phyloP scores from a whole-genome alignment of 2,797 vertebrate species.

The Sebastes variabilis region DNA sequence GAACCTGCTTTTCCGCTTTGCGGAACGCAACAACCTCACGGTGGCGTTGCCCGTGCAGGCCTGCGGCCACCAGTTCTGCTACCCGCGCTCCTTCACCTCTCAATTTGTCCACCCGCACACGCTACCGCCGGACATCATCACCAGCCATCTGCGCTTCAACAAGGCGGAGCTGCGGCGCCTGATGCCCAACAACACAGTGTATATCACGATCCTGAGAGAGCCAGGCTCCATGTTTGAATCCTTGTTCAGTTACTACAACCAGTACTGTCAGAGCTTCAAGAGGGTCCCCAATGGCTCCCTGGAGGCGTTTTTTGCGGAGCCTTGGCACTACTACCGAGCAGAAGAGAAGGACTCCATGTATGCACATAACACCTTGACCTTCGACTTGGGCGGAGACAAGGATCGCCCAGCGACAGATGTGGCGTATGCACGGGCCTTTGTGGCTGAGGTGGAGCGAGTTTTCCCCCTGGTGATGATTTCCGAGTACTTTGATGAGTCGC shows the following conservation, averaged over 20 bases:
- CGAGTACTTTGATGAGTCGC: constrained; percentile 90
- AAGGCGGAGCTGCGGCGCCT: constrained; percentile 78
- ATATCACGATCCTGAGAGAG: constrained; percentile 89
- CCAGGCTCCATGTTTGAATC: constrained; percentile 91
- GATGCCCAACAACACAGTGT: constrained; percentile 86
- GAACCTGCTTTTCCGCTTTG: constrained; percentile 91
- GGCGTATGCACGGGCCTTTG: constrained; percentile 78
- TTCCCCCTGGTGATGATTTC: constrained; percentile 91
- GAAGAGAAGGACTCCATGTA: constrained; percentile 86
- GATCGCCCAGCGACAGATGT: constrained; percentile 73
- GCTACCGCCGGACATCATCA: constrained; percentile 81
- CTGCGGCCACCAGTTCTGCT: constrained; percentile 90
- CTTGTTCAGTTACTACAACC: constrained; percentile 89
- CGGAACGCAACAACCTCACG: constrained; percentile 87
- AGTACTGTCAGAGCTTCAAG: constrained; percentile 85
- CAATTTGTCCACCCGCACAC: constrained; percentile 88
- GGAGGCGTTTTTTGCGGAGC: constrained; percentile 83
- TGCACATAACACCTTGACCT: constrained; percentile 87
- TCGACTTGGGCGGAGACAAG: constrained; percentile 88
- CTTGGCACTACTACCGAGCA: constrained; percentile 84
- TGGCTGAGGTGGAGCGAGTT: constrained; percentile 81
- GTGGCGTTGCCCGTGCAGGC: constrained; percentile 86
- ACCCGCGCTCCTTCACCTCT: constrained; percentile 84
- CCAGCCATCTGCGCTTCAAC: constrained; percentile 89
- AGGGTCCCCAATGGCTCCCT: constrained; percentile 87